Conservation (phyloP, 2,888 invertebrate species). For the Orchestes rusci region DNA sequence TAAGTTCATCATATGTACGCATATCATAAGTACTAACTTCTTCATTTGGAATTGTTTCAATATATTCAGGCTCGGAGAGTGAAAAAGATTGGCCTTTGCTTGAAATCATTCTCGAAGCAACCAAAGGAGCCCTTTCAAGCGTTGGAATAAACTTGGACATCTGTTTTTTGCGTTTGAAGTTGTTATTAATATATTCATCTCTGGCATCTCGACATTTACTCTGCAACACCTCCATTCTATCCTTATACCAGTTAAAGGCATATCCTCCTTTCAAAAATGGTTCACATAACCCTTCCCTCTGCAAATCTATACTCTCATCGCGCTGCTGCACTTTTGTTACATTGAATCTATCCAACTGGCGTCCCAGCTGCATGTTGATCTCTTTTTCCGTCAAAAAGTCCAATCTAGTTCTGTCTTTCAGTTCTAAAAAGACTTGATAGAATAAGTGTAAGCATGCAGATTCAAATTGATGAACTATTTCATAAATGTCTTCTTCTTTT, state of each 20-base stretch:
- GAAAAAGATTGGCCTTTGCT: too few relatives aligned
- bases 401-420: slow-evolving; percentile 50
- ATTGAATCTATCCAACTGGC: slow-evolving; percentile 33
- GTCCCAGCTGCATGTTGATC: slow-evolving; percentile 26
- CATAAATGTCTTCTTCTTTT: slow-evolving; percentile 43
- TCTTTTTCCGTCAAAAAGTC: slow-evolving; percentile 25
- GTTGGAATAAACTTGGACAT: too few relatives aligned
- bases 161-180: slow-evolving; percentile 7
- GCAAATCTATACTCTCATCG: slow-evolving; percentile 7
- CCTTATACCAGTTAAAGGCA: slow-evolving; percentile 53
- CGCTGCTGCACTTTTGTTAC: slow-evolving; percentile 1
- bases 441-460: slow-evolving; percentile 50
- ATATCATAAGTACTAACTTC: slow-evolving; percentile 6
- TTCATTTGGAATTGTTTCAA: slow-evolving; percentile 9
- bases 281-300: slow-evolving; percentile 25
- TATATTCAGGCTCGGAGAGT: too few relatives aligned
- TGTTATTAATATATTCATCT: slow-evolving; percentile 32
- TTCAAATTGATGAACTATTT: slow-evolving; percentile 48
- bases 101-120: too few relatives aligned
- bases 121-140: too few relatives aligned
- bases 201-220: slow-evolving; percentile 33
- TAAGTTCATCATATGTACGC: slow-evolving; percentile 32
- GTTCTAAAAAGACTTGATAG: slow-evolving; percentile 54
- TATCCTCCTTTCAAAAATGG: slow-evolving; percentile 47
- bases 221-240: slow-evolving; percentile 44